Percentiles rank a stretch among this genome's conserved stretches.
These are phyloP conservation scores for Pterocles burchelli DNA, from an alignment of 2,113 vertebrate species.

Conservation along the genomic window DNA sequence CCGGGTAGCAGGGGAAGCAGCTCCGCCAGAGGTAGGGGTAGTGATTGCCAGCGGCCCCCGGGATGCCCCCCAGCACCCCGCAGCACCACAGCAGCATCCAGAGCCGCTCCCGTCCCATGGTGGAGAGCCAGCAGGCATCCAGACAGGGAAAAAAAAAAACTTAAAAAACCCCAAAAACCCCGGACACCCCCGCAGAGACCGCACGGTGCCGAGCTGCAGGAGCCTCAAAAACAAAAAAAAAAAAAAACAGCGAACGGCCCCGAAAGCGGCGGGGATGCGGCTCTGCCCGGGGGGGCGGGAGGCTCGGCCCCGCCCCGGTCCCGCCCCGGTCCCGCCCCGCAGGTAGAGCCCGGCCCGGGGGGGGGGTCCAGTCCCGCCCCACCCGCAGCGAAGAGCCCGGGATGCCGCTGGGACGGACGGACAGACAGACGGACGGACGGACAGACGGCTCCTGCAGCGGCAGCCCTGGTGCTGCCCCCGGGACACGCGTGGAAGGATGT, in stretches of 20 bases:
- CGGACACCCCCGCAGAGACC: background rate
- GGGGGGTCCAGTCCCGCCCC: too few relatives aligned
- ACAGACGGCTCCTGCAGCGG: background rate
- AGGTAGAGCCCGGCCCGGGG: constrained; percentile 50
- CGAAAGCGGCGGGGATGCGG: background rate
- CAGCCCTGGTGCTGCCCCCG: background rate
- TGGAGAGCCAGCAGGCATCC: background rate
- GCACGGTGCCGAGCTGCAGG: background rate
- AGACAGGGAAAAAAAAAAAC: background rate
- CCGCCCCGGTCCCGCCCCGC: constrained; percentile 14
- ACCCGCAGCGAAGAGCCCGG: background rate
- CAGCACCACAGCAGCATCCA: constrained; percentile 70
- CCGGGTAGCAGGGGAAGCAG: constrained; percentile 84
- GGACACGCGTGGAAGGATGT: accelerated
- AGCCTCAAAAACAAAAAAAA: too few relatives aligned
- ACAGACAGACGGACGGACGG: background rate
- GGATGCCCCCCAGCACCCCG: constrained; percentile 46
- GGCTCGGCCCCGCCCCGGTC: background rate
- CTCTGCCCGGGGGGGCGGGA: background rate
- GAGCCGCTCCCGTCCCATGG: background rate
- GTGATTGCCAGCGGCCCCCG: constrained; percentile 56
- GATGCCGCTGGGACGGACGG: background rate
- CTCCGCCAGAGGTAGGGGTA: constrained; percentile 79
- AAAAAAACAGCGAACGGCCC: background rate
- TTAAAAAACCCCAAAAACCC: background rate